Base-by-base conservation (phyloP, 2,113 vertebrate genomes). In the Xiphophorus maculatus region DNA sequence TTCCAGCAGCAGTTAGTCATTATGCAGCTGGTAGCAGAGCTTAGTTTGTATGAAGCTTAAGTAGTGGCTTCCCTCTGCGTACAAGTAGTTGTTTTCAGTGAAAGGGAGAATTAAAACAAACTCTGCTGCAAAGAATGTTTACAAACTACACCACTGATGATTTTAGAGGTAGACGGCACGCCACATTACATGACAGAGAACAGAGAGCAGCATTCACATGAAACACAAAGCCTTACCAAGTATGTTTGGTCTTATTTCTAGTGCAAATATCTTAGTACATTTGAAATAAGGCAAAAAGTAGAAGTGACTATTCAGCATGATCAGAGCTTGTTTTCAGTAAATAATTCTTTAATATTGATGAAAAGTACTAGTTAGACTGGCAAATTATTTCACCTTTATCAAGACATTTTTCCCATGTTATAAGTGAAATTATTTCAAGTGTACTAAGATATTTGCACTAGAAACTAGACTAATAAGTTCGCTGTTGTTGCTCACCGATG, bases 401-500 rank as follows among this genome's bases (percentile, higher is more conserved):
- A 35, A 9, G 33, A 35, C 33, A 35, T 35, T 35, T 35, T 35
- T 35, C 33, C 1, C 1, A 35, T 35, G 33, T 35, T 35, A 1
- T 9, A 35, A 35, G 33, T 35, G 33, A 9, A 35, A 35, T 35
- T 35, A 35, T 35, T 35, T 35, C 33, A 35, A 35, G 1, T 35
- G 33, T 35, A 35, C 33, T 8, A 35, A 35, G 33, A 35, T 35
- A 35, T 9, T 35, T 35, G 7, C 8, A 8, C 8, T 35, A 35
- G 8, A 35, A 35, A 35, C 33, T 35, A 35, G 33, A 37, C 10
- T 37, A 0, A 11, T 37, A 3, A 61, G 54, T 25, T 33, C 1
- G n/a, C 12, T 54, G 35, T 54, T 1, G 25, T 65, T n/a, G 42
- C 87, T 91, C 94, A 99, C 98, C 98, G 0, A 99, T 99, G 85